These are phyloP conservation scores for Ptychoptera albimana DNA, from an alignment of 2,888 invertebrate species.

Conservation along the genomic window DNA sequence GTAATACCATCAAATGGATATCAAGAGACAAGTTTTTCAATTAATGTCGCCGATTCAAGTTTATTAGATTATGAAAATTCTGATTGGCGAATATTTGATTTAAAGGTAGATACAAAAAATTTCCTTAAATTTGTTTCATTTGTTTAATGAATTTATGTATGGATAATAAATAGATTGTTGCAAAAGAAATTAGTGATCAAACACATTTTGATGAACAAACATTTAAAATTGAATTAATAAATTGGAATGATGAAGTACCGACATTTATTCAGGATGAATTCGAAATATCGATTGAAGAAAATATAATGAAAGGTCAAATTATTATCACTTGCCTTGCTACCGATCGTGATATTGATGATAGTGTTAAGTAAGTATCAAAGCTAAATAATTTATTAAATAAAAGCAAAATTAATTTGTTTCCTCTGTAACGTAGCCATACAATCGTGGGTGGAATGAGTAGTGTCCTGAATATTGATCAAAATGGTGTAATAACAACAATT, in stretches of 20 bases:
- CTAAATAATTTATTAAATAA: background rate
- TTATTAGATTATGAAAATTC: conserved; percentile 42
- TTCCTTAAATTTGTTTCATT: background rate
- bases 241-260: conserved; percentile 58
- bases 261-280: conserved; percentile 33
- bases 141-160: conserved; percentile 1
- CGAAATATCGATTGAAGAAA: conserved; percentile 37
- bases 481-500: conserved; percentile 41
- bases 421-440: conserved; percentile 31
- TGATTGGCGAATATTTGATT: conserved; percentile 33
- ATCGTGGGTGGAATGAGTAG: conserved; percentile 33
- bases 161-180: conserved; percentile 19
- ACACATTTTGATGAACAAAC: conserved; percentile 25
- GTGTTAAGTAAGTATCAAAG: conserved; percentile 34
- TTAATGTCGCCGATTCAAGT: conserved; percentile 37
- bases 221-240: conserved; percentile 37
- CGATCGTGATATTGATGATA: conserved; percentile 45
- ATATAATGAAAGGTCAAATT: conserved; percentile 30
- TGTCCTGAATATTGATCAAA: conserved; percentile 34
- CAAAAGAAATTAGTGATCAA: conserved; percentile 19
- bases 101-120: conserved; percentile 18
- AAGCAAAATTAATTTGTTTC: conserved; percentile 1
- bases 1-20: conserved; percentile 44
- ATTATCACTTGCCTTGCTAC: conserved; percentile 39
- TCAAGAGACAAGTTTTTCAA: conserved; percentile 39